phyloP scores from a whole-genome alignment of 2,113 vertebrate genomes.

The Oreochromis aureus region DNA sequence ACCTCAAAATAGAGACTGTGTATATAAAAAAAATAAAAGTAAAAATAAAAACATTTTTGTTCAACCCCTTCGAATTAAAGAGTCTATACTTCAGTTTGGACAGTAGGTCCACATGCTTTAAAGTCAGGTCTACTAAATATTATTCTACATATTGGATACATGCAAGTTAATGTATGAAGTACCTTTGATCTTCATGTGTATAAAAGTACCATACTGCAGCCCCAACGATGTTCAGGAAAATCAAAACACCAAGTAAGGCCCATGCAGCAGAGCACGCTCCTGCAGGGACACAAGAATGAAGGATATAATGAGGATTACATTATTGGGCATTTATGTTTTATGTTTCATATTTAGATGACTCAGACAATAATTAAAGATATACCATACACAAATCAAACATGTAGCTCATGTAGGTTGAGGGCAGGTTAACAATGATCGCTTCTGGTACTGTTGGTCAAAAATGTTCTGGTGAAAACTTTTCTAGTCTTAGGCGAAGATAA shows the following conservation, averaged over 20 bases:
- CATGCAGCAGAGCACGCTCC: background rate
- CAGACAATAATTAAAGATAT: fast-evolving
- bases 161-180: background rate
- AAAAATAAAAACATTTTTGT: background rate
- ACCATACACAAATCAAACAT: background rate
- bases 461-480: background rate
- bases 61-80: background rate
- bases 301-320: background rate
- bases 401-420: fast-evolving
- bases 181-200: background rate
- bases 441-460: background rate
- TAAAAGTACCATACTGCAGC: background rate
- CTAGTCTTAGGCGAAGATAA: background rate
- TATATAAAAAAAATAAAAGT: background rate
- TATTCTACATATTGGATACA: background rate
- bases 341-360: background rate
- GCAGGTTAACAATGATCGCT: background rate
- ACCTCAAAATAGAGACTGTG: background rate
- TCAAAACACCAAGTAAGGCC: background rate
- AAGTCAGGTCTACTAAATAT: background rate
- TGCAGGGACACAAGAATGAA: background rate
- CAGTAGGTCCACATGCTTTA: background rate
- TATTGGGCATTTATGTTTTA: background rate
- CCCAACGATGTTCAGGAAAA: background rate
- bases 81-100: background rate